Conservation (phyloP, 2,888 invertebrate genomes). For the Pharmacophagus antenor region DNA sequence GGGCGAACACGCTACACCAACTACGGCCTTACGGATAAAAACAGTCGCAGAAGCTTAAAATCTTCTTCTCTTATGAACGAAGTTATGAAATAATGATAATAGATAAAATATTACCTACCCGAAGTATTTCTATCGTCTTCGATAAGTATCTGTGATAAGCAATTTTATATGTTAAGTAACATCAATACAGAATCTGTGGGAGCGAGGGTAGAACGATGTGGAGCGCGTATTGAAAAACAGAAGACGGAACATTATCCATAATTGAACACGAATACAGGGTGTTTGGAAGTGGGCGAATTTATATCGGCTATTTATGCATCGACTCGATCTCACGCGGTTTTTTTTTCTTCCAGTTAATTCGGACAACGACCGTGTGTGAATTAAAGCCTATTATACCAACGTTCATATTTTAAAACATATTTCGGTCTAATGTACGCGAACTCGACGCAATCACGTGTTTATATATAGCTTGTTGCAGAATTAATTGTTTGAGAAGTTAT, state of each 20-base stretch:
- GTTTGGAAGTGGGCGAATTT: constrained; percentile 43
- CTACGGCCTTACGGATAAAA: too few species aligned
- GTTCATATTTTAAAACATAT: constrained; percentile 30
- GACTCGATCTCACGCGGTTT: constrained; percentile 39
- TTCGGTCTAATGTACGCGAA: constrained; percentile 18
- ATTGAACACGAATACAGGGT: constrained; percentile 45
- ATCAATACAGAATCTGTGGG: constrained; percentile 6
- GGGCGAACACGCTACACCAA: too few species aligned
- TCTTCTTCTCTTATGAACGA: too few species aligned
- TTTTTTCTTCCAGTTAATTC: constrained; percentile 39
- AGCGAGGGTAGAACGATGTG: constrained; percentile 33
- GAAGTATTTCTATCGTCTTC: background rate
- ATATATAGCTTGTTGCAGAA: constrained; percentile 29
- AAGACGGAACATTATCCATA: constrained; percentile 43
- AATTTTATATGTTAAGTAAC: constrained; percentile 16
- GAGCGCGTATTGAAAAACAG: constrained; percentile 40
- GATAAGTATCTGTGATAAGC: constrained; percentile 13
- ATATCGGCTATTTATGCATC: constrained; percentile 46
- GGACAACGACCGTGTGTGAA: constrained; percentile 33
- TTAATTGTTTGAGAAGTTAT: constrained; percentile 12
- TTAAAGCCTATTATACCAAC: constrained; percentile 31
- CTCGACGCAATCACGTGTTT: constrained; percentile 26
- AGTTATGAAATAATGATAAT: background rate
- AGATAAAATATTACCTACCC: background rate
- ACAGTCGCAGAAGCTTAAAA: too few species aligned